These are phyloP conservation scores for Cacoxenus indagator DNA, from an alignment of 2,888 invertebrate genomes.

Conservation along the genomic window DNA sequence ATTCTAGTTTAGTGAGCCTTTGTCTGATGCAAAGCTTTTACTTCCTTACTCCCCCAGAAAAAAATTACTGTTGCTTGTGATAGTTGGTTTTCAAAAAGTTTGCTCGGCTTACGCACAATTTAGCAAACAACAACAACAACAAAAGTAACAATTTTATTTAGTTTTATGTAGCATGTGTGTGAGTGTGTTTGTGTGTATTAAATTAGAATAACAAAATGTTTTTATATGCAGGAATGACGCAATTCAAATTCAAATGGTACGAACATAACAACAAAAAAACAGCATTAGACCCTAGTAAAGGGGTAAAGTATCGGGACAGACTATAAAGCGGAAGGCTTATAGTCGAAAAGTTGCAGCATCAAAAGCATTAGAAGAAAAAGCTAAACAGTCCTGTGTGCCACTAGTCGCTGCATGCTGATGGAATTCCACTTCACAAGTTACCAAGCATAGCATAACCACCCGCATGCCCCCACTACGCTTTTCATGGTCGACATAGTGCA, in stretches of 20 bases:
- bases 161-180: constrained; percentile 1
- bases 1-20: constrained; percentile 1
- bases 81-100: constrained; percentile 23
- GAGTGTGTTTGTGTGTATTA: constrained; percentile 21
- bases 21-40: constrained; percentile 46
- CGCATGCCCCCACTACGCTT: not conserved
- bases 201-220: constrained; percentile 17
- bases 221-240: constrained; percentile 9
- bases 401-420: constrained; percentile 1
- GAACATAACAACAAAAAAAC: not conserved
- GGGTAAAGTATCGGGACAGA: not conserved
- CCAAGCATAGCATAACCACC: not conserved
- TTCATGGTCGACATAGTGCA: not conserved
- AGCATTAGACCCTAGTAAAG: not conserved
- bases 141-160: not conserved
- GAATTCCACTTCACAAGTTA: constrained; percentile 4
- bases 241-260: constrained; percentile 9
- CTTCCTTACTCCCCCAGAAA: constrained; percentile 58
- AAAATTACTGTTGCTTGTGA: constrained; percentile 35
- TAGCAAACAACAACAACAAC: constrained; percentile 52
- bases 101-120: constrained; percentile 58
- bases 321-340: not conserved
- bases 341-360: not conserved
- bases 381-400: not conserved
- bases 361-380: not conserved